Evolutionary conservation across 2,113 vertebrate species (phyloP).

Genomic region (Falco punctatus): DNA sequence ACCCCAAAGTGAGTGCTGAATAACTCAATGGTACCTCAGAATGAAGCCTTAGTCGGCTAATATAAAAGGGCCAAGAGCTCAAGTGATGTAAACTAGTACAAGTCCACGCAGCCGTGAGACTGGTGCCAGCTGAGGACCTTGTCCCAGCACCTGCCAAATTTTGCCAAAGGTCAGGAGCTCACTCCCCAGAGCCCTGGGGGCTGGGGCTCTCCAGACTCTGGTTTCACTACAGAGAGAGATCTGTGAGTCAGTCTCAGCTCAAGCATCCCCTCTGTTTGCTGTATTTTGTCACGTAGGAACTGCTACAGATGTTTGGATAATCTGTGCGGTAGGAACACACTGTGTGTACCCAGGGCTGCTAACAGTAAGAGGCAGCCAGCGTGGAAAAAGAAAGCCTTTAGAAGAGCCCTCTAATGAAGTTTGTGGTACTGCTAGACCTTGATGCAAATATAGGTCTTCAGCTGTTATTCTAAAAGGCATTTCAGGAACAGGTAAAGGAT

Average conservation of each 20-base stretch:
- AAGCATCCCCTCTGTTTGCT: not conserved
- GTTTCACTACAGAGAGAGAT: not conserved
- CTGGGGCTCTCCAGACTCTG: not conserved
- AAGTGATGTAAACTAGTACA: not conserved
- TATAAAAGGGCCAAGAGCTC: not conserved
- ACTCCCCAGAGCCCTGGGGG: not conserved
- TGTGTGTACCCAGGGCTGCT: not conserved
- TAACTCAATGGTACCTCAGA: not conserved
- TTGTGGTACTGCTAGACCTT: not conserved
- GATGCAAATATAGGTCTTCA: constrained; percentile 11
- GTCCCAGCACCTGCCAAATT: not conserved
- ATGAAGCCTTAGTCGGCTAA: not conserved
- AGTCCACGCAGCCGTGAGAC: not conserved
- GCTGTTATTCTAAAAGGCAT: constrained; percentile 3
- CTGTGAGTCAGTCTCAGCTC: not conserved
- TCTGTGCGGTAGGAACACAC: not conserved
- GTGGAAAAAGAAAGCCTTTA: not conserved
- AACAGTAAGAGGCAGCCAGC: not conserved
- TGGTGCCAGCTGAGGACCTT: not conserved
- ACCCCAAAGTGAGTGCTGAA: not conserved
- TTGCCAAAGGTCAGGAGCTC: not conserved
- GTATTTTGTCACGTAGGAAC: not conserved
- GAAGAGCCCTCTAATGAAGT: not conserved
- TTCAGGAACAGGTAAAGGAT: not conserved
- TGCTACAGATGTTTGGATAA: not conserved